Conservation (phyloP, 2,797 vertebrate species). For the Sphenodon punctatus region DNA sequence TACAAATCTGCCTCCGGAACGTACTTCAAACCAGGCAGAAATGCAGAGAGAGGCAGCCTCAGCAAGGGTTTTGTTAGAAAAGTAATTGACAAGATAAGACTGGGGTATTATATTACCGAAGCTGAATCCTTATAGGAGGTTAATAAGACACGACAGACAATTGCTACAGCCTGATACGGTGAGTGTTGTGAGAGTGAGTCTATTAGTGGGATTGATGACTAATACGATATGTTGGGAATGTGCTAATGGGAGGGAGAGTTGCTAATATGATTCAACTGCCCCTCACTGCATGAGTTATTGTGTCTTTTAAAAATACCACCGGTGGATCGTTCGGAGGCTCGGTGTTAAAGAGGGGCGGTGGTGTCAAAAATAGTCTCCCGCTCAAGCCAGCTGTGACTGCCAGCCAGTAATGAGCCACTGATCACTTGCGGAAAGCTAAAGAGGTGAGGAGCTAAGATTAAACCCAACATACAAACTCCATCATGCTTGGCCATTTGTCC, state of each 20-base stretch:
- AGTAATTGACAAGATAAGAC: slow-evolving; percentile 31
- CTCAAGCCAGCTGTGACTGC: slow-evolving; percentile 44
- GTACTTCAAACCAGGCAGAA: background rate
- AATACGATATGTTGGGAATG: slow-evolving; percentile 45
- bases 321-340: slow-evolving; percentile 53
- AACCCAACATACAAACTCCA: slow-evolving; percentile 12
- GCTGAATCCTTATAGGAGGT: slow-evolving; percentile 26
- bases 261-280: slow-evolving; percentile 62
- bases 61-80: background rate
- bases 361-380: slow-evolving; percentile 29
- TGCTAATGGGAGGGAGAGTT: slow-evolving; percentile 45
- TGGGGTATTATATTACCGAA: slow-evolving; percentile 20
- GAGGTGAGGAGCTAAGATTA: background rate
- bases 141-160: slow-evolving; percentile 61
- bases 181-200: slow-evolving; percentile 36
- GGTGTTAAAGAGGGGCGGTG: background rate
- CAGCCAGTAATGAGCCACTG: slow-evolving; percentile 5
- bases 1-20: background rate
- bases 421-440: background rate
- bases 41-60: background rate
- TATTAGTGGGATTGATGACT: slow-evolving; percentile 55
- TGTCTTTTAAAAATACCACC: slow-evolving; percentile 38
- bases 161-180: slow-evolving; percentile 22
- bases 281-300: slow-evolving; percentile 25
- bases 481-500: slow-evolving; percentile 30